phyloP scores from a whole-genome alignment of 2,797 vertebrate species.

The Gymnodraco acuticeps region DNA sequence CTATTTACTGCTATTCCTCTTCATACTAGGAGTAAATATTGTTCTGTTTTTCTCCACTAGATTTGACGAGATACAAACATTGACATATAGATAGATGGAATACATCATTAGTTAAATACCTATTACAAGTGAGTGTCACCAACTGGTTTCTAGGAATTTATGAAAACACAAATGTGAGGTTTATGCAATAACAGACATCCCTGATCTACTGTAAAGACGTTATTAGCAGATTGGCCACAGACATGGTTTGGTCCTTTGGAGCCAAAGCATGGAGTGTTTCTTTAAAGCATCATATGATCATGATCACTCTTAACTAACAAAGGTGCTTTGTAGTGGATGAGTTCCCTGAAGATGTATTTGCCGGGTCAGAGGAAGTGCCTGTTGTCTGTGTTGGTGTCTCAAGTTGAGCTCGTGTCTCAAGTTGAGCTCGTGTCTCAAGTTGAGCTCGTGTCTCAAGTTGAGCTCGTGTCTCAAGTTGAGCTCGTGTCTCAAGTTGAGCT shows the following conservation, averaged over 20 bases:
- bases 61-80: too few species aligned
- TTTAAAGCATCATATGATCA: slow-evolving; percentile 36
- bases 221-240: background rate
- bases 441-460: background rate
- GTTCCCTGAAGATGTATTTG: background rate
- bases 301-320: slow-evolving; percentile 3
- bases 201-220: background rate
- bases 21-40: background rate
- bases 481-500: background rate
- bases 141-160: background rate
- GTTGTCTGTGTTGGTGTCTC: background rate
- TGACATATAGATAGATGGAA: background rate
- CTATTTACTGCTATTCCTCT: background rate
- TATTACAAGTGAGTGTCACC: too few species aligned
- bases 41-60: background rate
- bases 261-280: background rate
- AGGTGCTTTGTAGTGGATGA: slow-evolving; percentile 23
- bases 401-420: background rate
- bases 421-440: background rate
- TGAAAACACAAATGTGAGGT: background rate
- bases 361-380: background rate
- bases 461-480: background rate
- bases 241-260: background rate
- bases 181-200: background rate
- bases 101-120: too few species aligned